Percentiles rank a stretch among this genome's conserved stretches.
These are phyloP conservation scores for Sinella curviseta DNA, from an alignment of 1,140 invertebrate genomes.

Conservation along the genomic window DNA sequence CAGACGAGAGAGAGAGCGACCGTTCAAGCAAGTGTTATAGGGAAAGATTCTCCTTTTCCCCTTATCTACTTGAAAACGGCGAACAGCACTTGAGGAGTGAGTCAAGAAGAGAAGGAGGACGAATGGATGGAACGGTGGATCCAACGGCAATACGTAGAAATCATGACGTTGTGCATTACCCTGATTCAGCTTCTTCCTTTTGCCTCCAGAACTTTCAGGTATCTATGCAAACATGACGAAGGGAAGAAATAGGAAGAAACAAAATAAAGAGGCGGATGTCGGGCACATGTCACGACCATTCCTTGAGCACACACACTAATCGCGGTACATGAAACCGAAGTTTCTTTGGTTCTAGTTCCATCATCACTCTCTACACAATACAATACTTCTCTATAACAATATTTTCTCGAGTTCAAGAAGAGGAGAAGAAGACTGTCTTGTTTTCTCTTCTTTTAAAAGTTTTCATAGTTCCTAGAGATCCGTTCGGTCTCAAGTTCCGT, in stretches of 20 bases:
- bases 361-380: not conserved
- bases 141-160: not conserved
- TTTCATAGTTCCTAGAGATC: too few relatives aligned
- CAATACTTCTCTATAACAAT: too few relatives aligned
- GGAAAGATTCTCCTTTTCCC: slow-evolving; percentile 10
- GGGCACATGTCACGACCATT: not conserved
- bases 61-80: not conserved
- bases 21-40: too few relatives aligned
- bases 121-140: not conserved
- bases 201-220: not conserved
- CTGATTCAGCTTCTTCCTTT: not conserved
- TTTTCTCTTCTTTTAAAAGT: too few relatives aligned
- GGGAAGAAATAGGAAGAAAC: not conserved
- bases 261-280: slow-evolving; percentile 1
- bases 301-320: not conserved
- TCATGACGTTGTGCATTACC: not conserved
- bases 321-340: not conserved
- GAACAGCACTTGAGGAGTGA: not conserved
- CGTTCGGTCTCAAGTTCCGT: too few relatives aligned
- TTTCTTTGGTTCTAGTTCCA: not conserved
- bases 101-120: too few relatives aligned
- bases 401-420: too few relatives aligned
- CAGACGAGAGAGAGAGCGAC: not conserved
- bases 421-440: too few relatives aligned
- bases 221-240: not conserved